These are phyloP conservation scores for Chelonia mydas DNA, from an alignment of 2,797 vertebrate species.

Conservation along the genomic window DNA sequence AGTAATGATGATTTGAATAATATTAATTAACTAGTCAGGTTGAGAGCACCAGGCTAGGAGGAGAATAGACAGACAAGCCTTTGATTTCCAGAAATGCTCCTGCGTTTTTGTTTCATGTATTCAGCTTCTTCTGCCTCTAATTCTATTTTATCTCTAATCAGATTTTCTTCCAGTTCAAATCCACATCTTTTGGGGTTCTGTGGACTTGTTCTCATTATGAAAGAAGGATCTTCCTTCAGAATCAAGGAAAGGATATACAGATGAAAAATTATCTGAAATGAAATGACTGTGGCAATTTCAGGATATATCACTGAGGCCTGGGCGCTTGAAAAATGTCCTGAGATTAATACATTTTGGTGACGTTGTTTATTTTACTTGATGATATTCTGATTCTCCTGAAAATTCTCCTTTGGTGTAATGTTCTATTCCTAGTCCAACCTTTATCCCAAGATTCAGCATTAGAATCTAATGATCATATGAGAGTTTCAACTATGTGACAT, in stretches of 20 bases:
- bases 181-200: background rate
- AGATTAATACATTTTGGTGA: background rate
- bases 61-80: slow-evolving; percentile 42
- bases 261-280: background rate
- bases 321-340: background rate
- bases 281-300: background rate
- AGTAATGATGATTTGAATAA: slow-evolving; percentile 58
- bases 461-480: slow-evolving; percentile 72
- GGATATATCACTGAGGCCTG: background rate
- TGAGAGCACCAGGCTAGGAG: slow-evolving; percentile 30
- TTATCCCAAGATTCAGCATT: slow-evolving; percentile 69
- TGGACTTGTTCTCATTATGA: background rate
- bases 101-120: background rate
- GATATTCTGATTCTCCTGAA: slow-evolving; percentile 42
- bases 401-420: slow-evolving; percentile 10
- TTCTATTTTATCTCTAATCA: slow-evolving; percentile 13
- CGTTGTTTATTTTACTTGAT: slow-evolving; percentile 11
- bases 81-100: slow-evolving; percentile 21
- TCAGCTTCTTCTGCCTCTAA: background rate
- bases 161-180: background rate
- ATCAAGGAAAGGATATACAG: background rate
- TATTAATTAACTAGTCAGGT: slow-evolving; percentile 41
- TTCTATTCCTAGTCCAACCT: slow-evolving; percentile 66
- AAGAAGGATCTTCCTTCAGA: background rate
- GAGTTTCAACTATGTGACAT: slow-evolving; percentile 69